phyloP scores from a whole-genome alignment of 2,797 vertebrate species.

The Melanitta fusca region DNA sequence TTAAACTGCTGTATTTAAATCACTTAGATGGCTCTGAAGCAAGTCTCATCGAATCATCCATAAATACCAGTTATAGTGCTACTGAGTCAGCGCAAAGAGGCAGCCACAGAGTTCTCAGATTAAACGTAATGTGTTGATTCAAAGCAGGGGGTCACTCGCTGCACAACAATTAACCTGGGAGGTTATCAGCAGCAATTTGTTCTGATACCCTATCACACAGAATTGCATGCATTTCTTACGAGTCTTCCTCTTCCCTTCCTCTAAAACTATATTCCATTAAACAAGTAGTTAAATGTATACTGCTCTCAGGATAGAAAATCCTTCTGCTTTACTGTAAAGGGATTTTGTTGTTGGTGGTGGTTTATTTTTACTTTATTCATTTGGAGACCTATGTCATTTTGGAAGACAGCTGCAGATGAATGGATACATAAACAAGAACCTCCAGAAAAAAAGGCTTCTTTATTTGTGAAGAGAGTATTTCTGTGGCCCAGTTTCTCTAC shows the following conservation, averaged over 20 bases:
- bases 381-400: background rate
- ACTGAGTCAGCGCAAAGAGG: background rate
- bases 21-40: background rate
- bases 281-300: background rate
- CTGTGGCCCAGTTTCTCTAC: background rate
- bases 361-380: background rate
- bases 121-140: background rate
- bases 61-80: background rate
- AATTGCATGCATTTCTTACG: background rate
- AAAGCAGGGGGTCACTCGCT: background rate
- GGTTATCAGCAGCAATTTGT: slow-evolving; percentile 11
- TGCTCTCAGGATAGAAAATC: background rate
- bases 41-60: background rate
- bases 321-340: background rate
- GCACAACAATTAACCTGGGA: slow-evolving; percentile 15
- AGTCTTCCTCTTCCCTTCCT: background rate
- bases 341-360: too few species aligned
- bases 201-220: background rate
- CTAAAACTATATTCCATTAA: background rate
- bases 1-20: background rate
- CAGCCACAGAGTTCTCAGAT: background rate
- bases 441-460: background rate
- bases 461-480: background rate
- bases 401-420: background rate
- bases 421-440: background rate